phyloP scores from a whole-genome alignment of 1,140 invertebrate species.

The Drosophila malerkotliana region DNA sequence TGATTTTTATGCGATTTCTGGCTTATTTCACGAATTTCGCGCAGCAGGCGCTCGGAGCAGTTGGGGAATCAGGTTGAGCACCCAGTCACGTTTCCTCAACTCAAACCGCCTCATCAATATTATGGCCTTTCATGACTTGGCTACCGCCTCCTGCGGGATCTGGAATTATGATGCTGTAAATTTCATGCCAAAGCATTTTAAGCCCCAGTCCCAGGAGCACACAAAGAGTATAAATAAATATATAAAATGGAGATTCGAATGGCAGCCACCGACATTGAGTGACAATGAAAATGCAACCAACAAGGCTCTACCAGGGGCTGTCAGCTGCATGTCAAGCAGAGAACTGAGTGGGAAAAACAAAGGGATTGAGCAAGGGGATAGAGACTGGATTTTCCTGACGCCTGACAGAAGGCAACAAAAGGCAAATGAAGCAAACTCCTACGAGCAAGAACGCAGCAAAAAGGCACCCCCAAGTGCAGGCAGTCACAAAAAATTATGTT shows the following conservation, averaged over 20 bases:
- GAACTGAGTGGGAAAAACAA: slow-evolving; percentile 10
- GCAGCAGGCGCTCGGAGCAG: slow-evolving; percentile 14
- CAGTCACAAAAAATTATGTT: slow-evolving; percentile 39
- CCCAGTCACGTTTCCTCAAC: slow-evolving; percentile 33
- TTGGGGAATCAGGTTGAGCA: slow-evolving; percentile 18
- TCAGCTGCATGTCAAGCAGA: slow-evolving; percentile 63
- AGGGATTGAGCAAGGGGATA: slow-evolving; percentile 9
- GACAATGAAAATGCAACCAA: slow-evolving; percentile 44
- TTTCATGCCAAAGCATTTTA: slow-evolving; percentile 36
- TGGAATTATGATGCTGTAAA: slow-evolving; percentile 71
- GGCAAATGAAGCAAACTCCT: slow-evolving; percentile 53
- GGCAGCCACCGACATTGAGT: slow-evolving; percentile 52
- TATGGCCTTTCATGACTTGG: slow-evolving; percentile 59
- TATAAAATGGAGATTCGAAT: slow-evolving; percentile 30
- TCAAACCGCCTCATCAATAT: slow-evolving; percentile 57
- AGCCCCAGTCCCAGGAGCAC: slow-evolving; percentile 6
- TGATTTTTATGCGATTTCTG: slow-evolving; percentile 77
- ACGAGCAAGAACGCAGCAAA: slow-evolving; percentile 14
- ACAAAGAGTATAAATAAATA: slow-evolving; percentile 24
- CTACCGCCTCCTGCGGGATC: slow-evolving; percentile 12
- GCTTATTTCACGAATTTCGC: slow-evolving; percentile 72
- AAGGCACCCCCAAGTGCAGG: slow-evolving; percentile 1
- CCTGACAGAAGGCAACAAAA: slow-evolving; percentile 46
- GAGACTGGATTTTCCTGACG: slow-evolving; percentile 54
- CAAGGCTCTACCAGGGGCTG: slow-evolving; percentile 43